phyloP scores from a whole-genome alignment of 2,797 vertebrate species.

The Sebastes itinus region DNA sequence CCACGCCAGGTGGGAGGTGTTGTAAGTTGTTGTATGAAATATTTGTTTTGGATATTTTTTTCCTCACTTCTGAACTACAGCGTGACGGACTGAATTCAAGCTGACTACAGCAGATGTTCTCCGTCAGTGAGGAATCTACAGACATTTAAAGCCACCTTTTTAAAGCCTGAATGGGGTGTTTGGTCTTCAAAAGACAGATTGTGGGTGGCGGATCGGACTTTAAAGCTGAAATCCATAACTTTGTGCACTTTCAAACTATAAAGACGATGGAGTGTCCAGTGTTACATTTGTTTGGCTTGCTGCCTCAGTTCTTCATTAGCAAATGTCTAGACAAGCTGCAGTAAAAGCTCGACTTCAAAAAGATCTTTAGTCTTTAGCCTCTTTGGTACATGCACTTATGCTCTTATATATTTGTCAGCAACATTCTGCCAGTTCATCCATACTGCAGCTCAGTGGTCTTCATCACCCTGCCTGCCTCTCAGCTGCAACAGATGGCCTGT shows the following conservation, averaged over 20 bases:
- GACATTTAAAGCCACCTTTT: neutral
- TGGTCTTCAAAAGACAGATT: constrained; percentile 12
- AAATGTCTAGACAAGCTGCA: neutral
- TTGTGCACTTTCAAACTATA: neutral
- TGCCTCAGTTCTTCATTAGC: neutral
- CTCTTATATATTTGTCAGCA: neutral
- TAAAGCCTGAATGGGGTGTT: neutral
- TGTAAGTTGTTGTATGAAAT: neutral
- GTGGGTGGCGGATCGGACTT: neutral
- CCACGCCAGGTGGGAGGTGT: no score
- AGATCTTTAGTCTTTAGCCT: neutral
- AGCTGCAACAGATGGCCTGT: constrained; percentile 48
- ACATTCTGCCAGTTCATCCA: constrained; percentile 41
- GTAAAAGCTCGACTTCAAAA: neutral
- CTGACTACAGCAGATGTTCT: constrained; percentile 8
- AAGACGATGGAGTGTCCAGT: neutral
- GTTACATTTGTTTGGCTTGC: constrained; percentile 6
- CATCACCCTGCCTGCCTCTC: constrained; percentile 18
- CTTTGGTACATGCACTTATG: neutral
- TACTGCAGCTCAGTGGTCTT: constrained; percentile 32
- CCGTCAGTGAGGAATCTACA: constrained; percentile 15
- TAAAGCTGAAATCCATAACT: constrained; percentile 3
- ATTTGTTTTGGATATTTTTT: neutral
- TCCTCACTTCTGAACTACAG: no score
- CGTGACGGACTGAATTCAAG: neutral